phyloP scores from a whole-genome alignment of 2,797 vertebrate species.

The Aythya fuligula region DNA sequence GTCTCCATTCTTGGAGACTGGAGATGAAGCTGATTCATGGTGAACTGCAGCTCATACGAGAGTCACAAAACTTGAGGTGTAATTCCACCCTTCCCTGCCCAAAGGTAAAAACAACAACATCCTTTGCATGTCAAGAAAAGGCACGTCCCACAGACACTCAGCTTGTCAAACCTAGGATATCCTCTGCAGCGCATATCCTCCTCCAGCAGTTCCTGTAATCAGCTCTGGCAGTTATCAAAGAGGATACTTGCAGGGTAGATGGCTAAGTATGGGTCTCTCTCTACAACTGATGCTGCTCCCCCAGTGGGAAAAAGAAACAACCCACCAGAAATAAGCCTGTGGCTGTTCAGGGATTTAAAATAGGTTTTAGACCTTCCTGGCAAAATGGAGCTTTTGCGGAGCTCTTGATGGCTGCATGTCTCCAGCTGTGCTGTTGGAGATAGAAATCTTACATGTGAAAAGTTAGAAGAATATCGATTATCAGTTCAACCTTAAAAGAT shows the following conservation, averaged over 20 bases:
- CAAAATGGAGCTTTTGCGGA: neutral
- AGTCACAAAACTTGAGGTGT: neutral
- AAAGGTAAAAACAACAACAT: neutral
- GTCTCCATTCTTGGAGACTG: neutral
- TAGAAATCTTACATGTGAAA: neutral
- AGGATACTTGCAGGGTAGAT: neutral
- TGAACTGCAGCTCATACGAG: neutral
- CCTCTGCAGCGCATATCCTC: neutral
- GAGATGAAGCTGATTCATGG: neutral
- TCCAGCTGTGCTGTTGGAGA: slow-evolving; percentile 3
- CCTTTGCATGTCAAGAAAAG: neutral
- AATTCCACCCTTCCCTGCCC: neutral
- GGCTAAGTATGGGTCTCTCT: neutral
- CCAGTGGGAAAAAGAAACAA: neutral
- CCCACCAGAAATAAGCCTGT: neutral
- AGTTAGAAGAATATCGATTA: neutral
- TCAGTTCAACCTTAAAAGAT: neutral
- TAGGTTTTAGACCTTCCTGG: neutral
- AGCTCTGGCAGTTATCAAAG: neutral
- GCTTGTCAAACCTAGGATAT: neutral
- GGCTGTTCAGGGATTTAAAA: neutral
- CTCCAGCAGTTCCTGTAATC: neutral
- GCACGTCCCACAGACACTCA: neutral
- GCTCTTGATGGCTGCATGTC: neutral
- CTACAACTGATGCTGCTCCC: neutral